A percentile compares a stretch with the other conserved stretches of the same genome.
Conservation (phyloP, 2,113 vertebrate genomes). For the Hoplias malabaricus region DNA sequence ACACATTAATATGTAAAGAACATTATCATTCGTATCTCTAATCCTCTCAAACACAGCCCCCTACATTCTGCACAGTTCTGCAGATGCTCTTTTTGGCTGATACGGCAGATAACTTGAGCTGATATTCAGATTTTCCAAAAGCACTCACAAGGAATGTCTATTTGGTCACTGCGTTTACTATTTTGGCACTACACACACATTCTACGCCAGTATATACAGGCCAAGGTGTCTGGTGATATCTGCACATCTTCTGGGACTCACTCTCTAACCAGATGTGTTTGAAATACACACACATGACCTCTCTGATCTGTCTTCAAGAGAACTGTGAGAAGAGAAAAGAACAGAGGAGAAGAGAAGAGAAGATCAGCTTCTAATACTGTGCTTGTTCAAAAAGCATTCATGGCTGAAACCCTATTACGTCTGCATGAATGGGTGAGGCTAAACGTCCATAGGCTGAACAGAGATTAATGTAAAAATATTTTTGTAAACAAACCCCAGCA, state of each 20-base stretch:
- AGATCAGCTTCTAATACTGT: too few species aligned
- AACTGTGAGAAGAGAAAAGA: not conserved
- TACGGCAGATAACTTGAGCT: not conserved
- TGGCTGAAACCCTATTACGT: too few species aligned
- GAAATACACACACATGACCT: slow-evolving; percentile 11
- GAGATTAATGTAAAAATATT: too few species aligned
- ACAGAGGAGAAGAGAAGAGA: not conserved
- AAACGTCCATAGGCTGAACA: too few species aligned
- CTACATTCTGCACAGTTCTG: not conserved
- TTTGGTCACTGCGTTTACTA: not conserved
- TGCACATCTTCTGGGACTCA: slow-evolving; percentile 1
- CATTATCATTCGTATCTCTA: not conserved
- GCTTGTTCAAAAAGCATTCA: too few species aligned
- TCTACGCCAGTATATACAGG: not conserved
- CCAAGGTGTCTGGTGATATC: slow-evolving; percentile 17
- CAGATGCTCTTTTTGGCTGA: not conserved
- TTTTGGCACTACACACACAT: not conserved
- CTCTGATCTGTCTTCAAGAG: slow-evolving; percentile 4
- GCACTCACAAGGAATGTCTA: not conserved
- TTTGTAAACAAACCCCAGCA: too few species aligned
- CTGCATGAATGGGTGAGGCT: too few species aligned
- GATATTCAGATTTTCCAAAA: slow-evolving; percentile 5
- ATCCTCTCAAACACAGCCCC: not conserved
- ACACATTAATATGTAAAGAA: not conserved
- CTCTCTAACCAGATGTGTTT: slow-evolving; percentile 36